Evolutionary conservation across 2,888 invertebrate species (phyloP), one percentile per base, ranked within the genome.

Genomic region (Drosophila subquinaria): DNA sequence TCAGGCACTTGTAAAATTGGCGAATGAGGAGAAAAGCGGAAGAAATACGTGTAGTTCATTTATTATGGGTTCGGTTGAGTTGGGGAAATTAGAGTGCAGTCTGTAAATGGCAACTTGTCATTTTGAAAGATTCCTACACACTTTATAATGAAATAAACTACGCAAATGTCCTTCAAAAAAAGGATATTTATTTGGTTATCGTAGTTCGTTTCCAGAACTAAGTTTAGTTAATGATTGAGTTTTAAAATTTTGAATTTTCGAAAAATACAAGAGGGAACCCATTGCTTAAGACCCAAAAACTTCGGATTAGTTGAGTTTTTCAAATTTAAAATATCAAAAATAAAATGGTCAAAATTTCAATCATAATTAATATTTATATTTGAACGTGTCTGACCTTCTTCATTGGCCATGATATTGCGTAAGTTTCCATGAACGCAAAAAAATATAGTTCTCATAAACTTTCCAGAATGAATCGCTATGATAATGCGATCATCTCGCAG

Each of bases 1-100:
- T 79, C 76, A 79, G 51, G 59, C 79, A 69, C 76, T 74, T 74
- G 64, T 57, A 61, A 69, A 73, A 59, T 35, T 27, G 62, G 62
- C 57, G 38, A 65, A 62, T 38, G 47, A 61, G 45, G 40, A 40
- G 53, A 40, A 8, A 27, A 51, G 10, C 15, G 11, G 27, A 11
- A 17, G 9, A 17, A 50, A 75, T 64, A 64, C 48, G 59, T 56
- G 45, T 50, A 70, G 61, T 50, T 55, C 23, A 53, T 52, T 62
- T 38, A 36, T 59, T 48, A 59, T 38, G 47, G 4, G 11, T 30
- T n/a, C 17, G 17, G 17, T 30, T 11, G 27, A 17, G 23, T 3
- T 6, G 55, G 33, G 20, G 5, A 57, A 47, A 57, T 17, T 57
- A 11, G 50, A 60, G 59, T 40, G 48, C 51, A 48, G 11, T 40